Base-by-base conservation (phyloP, 2,113 vertebrate genomes). In the Sinosuthora webbiana region DNA sequence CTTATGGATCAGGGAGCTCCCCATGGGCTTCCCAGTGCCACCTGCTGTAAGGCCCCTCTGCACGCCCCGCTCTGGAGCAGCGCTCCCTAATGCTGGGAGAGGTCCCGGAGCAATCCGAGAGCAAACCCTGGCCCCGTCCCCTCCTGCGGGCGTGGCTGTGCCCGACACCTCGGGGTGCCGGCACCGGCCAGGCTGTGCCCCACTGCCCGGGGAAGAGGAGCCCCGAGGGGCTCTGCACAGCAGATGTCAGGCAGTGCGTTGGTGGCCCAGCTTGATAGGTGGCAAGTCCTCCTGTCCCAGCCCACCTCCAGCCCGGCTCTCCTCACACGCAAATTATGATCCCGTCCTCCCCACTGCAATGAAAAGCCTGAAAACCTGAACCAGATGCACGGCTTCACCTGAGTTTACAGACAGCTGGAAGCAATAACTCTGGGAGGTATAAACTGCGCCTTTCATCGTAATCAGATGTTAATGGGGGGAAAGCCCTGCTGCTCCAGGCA, bases 341-440 rank as follows among this genome's bases (percentile, higher is more conserved):
- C 81, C 80, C 1, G 1, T 59, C 31, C 47, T 80, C 42, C 53
- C 17, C 20, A 0, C 53, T 69, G 74, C 91, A 60, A 3, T 0
- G 5, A 74, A 41, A 78, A 64, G 69, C 56, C 92, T 35, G 83
- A 17, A 93, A 95, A 95, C 64, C 73, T 41, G 75, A 96, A 94
- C 92, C 90, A 96, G 94, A 90, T 95, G 92, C 67, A 8, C 4
- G 33, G 53, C 57, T 86, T 86, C 92, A 86, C 90, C 93, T 90
- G 92, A 71, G 60, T 84, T 95, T 87, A 91, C 90, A 89, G 95
- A 35, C 68, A 86, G 90, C 52, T 95, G 93, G 95, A 96, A 96
- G 88, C 83, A 93, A 57, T 96, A 95, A 95, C 83, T 96, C 68
- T 7, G 49, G 53, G 85, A 93, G 90, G 93, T 57, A 88, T 42